Evolutionary conservation across 2,888 invertebrate species (phyloP).

Genomic region (Steinernema carpocapsae): DNA sequence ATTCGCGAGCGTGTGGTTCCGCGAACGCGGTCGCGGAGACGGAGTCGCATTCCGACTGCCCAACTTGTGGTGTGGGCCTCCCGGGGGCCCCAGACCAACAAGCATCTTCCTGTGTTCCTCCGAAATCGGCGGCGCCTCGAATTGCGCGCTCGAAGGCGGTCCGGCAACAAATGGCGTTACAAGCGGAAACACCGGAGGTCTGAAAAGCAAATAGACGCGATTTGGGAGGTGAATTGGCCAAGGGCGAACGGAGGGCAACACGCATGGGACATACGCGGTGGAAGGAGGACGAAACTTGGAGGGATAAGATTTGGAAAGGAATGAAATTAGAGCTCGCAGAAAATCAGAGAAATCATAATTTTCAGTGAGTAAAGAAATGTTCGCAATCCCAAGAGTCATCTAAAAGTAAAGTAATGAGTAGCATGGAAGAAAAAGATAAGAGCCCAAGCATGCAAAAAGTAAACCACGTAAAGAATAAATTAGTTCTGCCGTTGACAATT

Average conservation of each 20-base stretch:
- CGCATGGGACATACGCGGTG: too few relatives aligned
- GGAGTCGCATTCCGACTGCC: constrained; percentile 33
- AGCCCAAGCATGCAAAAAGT: too few relatives aligned
- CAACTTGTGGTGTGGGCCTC: constrained; percentile 16
- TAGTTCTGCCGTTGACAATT: too few relatives aligned
- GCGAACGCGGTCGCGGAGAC: constrained; percentile 35
- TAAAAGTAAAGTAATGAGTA: too few relatives aligned
- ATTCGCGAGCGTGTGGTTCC: constrained; percentile 44
- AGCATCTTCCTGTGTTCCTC: neutral
- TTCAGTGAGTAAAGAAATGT: too few relatives aligned
- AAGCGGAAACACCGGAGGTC: constrained; percentile 17
- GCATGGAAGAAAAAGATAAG: too few relatives aligned
- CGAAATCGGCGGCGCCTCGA: neutral
- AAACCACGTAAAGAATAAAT: too few relatives aligned
- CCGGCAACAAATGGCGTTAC: constrained; percentile 2
- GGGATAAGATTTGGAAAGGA: too few relatives aligned
- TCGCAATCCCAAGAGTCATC: too few relatives aligned
- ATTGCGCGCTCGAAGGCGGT: constrained; percentile 3
- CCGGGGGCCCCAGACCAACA: constrained; percentile 20
- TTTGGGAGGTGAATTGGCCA: neutral
- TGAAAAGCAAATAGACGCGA: neutral
- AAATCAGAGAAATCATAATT: too few relatives aligned
- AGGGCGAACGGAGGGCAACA: neutral
- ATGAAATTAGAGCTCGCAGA: too few relatives aligned
- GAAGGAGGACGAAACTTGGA: too few relatives aligned